phyloP scores from a whole-genome alignment of 2,797 vertebrate genomes.

The Hippocampus kuda region DNA sequence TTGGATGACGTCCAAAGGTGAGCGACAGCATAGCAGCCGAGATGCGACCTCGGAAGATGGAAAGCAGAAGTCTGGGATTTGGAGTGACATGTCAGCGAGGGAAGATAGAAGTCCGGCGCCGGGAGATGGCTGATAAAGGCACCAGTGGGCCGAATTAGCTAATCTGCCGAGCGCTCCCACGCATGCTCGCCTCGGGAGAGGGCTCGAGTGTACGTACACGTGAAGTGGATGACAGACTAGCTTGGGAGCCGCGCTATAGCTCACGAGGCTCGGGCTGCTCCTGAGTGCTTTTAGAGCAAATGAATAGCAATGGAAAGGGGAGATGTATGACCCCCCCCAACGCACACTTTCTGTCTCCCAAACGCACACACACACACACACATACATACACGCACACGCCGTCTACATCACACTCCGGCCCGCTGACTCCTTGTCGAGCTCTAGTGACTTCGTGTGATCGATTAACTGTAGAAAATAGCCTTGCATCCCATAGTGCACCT shows the following conservation, averaged over 20 bases:
- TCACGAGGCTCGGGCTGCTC: conserved; percentile 33
- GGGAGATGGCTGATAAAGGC: conserved; percentile 38
- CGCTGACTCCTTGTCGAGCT: conserved; percentile 49
- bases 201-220: neutral
- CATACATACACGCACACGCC: conserved; percentile 5
- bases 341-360: conserved; percentile 16
- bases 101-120: conserved; percentile 30
- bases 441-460: conserved; percentile 52
- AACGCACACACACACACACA: conserved; percentile 14
- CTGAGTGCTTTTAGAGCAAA: conserved; percentile 34
- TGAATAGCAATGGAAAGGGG: conserved; percentile 36
- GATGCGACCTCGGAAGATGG: conserved; percentile 25
- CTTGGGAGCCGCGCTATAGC: conserved; percentile 28
- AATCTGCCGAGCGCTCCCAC: conserved; percentile 39
- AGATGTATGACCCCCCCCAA: conserved; percentile 27
- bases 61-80: conserved; percentile 20
- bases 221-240: conserved; percentile 37
- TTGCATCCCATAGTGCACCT: conserved; percentile 52
- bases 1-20: conserved; percentile 29
- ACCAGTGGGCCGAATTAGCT: conserved; percentile 58
- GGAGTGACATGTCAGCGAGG: conserved; percentile 19
- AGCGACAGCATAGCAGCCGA: neutral
- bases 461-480: conserved; percentile 59
- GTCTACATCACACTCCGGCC: conserved; percentile 40
- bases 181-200: conserved; percentile 16